Evolutionary conservation across 1,140 invertebrate species (phyloP).

Genomic region (Rhyacophila brunnea): DNA sequence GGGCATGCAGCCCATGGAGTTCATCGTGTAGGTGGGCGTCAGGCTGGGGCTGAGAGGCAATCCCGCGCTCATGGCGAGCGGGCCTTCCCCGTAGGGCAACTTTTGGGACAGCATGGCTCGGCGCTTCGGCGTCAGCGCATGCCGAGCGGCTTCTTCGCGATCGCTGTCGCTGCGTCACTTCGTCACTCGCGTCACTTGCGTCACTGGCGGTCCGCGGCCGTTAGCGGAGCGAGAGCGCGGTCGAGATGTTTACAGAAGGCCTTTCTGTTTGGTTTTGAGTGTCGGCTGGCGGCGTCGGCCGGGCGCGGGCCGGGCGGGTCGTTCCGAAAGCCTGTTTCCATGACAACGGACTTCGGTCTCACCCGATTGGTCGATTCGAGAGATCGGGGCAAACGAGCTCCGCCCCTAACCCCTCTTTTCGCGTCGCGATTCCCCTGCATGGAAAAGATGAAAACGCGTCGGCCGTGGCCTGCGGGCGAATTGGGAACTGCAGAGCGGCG

Average conservation of each 20-base stretch:
- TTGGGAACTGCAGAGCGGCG: too few relatives aligned
- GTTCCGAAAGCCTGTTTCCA: slow-evolving; percentile 9
- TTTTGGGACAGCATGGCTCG: slow-evolving; percentile 54
- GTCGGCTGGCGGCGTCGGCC: slow-evolving; percentile 39
- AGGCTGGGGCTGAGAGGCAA: slow-evolving; percentile 54
- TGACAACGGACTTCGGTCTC: slow-evolving; percentile 1
- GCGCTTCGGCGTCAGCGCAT: slow-evolving; percentile 37
- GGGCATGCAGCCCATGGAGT: slow-evolving; percentile 75
- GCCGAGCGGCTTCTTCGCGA: slow-evolving; percentile 1
- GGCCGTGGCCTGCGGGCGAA: too few relatives aligned
- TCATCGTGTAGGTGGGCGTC: slow-evolving; percentile 75
- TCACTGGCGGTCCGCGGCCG: slow-evolving; percentile 53
- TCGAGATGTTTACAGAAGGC: slow-evolving; percentile 36
- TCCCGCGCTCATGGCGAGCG: slow-evolving; percentile 50
- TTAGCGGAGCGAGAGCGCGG: slow-evolving; percentile 49
- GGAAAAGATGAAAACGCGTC: slow-evolving; percentile 1
- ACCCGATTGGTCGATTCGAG: slow-evolving; percentile 9
- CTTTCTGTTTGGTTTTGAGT: slow-evolving; percentile 41
- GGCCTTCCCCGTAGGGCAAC: slow-evolving; percentile 56
- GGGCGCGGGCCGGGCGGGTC: slow-evolving; percentile 5
- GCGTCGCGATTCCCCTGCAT: neutral
- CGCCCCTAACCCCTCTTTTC: slow-evolving; percentile 1
- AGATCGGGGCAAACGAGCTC: slow-evolving; percentile 5
- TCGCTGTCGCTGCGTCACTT: neutral
- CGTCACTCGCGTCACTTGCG: slow-evolving; percentile 44